phyloP scores from a whole-genome alignment of 2,888 invertebrate species.

The Amphipoea lucens region DNA sequence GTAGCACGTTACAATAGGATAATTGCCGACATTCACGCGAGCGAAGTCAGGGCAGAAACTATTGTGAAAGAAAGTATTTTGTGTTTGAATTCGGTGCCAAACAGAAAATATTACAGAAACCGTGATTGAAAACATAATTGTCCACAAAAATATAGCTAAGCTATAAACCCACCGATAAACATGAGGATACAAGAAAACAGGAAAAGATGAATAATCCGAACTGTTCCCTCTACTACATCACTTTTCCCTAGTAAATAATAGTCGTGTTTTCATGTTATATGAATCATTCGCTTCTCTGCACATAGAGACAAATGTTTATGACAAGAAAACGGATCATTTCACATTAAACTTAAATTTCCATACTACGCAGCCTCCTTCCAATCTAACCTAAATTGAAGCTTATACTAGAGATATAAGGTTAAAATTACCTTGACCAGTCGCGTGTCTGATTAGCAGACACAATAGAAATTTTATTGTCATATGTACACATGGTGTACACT shows the following conservation, averaged over 20 bases:
- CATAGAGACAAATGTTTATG: constrained; percentile 20
- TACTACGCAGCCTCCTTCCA: neutral
- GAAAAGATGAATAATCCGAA: neutral
- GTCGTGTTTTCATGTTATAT: constrained; percentile 18
- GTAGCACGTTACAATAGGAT: too few species aligned
- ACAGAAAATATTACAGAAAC: neutral
- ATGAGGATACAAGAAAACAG: neutral
- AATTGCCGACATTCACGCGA: too few species aligned
- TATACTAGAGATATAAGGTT: neutral
- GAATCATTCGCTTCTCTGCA: constrained; percentile 27
- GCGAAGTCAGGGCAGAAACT: too few species aligned
- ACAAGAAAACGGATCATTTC: constrained; percentile 24
- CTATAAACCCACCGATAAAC: neutral
- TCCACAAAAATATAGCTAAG: neutral
- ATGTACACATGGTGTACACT: too few species aligned
- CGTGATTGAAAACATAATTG: neutral
- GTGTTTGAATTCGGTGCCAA: neutral
- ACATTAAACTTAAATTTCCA: constrained; percentile 15
- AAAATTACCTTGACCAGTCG: neutral
- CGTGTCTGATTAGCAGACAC: too few species aligned
- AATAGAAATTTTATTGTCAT: too few species aligned
- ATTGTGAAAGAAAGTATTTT: neutral
- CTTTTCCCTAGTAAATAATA: neutral
- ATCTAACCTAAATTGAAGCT: neutral
- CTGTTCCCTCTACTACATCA: neutral